Conservation (phyloP, 1,140 invertebrate genomes). For the Megalonaias nervosa region DNA sequence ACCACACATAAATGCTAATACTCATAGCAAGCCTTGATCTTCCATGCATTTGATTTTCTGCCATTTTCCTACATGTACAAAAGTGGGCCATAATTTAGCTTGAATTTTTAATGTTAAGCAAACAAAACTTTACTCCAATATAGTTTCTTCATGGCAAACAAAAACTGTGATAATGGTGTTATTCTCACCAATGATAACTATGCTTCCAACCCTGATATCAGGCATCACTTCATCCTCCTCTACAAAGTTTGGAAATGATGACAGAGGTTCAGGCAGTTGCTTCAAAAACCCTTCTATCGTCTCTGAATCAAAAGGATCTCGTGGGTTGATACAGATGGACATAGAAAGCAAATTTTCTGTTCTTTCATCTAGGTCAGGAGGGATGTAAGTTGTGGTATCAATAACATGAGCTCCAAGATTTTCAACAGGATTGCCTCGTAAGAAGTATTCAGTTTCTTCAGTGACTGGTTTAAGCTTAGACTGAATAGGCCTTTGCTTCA, state of each 20-base stretch:
- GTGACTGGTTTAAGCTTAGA: slow-evolving; percentile 9
- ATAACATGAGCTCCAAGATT: slow-evolving; percentile 52
- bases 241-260: slow-evolving; percentile 36
- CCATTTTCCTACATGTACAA: too few species aligned
- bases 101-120: too few species aligned
- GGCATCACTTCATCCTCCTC: slow-evolving; percentile 29
- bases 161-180: too few species aligned
- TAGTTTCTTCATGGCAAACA: too few species aligned
- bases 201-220: slow-evolving; percentile 18
- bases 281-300: slow-evolving; percentile 54
- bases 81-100: too few species aligned
- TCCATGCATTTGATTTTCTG: too few species aligned
- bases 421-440: slow-evolving; percentile 4
- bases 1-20: too few species aligned
- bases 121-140: too few species aligned
- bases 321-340: slow-evolving; percentile 58
- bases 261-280: slow-evolving; percentile 50
- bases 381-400: slow-evolving; percentile 56
- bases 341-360: slow-evolving; percentile 47
- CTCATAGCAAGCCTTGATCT: too few species aligned
- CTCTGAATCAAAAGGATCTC: slow-evolving; percentile 67
- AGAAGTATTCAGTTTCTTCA: slow-evolving; percentile 15
- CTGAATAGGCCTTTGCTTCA: background rate
- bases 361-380: slow-evolving; percentile 48
- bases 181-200: slow-evolving; percentile 15